These are phyloP conservation scores for Eulemur macaco DNA, from an alignment of 2,113 vertebrate genomes.

Conservation along the genomic window DNA sequence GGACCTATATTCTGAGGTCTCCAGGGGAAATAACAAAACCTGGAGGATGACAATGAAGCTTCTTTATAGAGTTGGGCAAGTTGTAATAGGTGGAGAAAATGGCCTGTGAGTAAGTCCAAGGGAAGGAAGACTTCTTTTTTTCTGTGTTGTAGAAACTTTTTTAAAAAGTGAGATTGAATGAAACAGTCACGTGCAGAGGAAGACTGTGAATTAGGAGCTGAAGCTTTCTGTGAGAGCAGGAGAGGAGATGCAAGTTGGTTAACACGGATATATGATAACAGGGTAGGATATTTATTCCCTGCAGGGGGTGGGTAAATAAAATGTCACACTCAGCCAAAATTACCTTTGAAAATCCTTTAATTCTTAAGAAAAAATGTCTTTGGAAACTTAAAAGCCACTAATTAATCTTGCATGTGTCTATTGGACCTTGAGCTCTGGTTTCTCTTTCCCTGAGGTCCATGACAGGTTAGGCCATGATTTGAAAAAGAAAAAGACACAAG, in stretches of 20 bases:
- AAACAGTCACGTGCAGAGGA: background rate
- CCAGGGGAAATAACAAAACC: background rate
- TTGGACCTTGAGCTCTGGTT: background rate
- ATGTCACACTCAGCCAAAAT: background rate
- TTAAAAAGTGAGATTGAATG: background rate
- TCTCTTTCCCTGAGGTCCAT: background rate
- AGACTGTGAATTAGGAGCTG: background rate
- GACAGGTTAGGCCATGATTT: background rate
- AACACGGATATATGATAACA: background rate
- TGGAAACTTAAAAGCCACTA: background rate
- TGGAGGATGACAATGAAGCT: background rate
- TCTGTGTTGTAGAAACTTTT: background rate
- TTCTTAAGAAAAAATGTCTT: background rate
- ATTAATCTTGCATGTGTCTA: background rate
- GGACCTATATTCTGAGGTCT: background rate
- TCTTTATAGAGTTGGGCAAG: background rate
- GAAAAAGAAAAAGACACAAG: background rate
- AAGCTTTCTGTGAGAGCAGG: background rate
- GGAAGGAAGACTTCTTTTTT: background rate
- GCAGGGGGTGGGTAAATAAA: background rate
- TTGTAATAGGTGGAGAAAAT: background rate
- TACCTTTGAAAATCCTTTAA: background rate
- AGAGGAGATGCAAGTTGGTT: background rate
- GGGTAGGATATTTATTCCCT: background rate
- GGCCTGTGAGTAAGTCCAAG: background rate